phyloP scores from a whole-genome alignment of 2,888 invertebrate genomes.

The Ceraclea dissimilis region DNA sequence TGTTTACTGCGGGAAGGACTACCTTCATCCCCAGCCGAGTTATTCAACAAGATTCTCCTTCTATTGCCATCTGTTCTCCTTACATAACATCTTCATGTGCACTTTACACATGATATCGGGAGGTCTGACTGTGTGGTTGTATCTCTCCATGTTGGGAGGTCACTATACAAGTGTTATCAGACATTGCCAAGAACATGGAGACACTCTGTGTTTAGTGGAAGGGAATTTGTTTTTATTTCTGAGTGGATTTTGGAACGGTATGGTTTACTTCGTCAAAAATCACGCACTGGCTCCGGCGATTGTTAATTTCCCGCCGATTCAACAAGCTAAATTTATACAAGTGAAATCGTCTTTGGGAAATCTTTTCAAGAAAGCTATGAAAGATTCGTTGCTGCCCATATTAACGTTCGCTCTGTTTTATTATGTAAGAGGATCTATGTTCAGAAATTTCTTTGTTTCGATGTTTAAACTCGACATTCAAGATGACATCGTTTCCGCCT shows the following conservation, averaged over 20 bases:
- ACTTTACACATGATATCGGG: slow-evolving; percentile 56
- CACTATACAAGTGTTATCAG: slow-evolving; percentile 48
- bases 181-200: slow-evolving; percentile 40
- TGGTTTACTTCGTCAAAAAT: slow-evolving; percentile 49
- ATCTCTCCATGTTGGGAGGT: slow-evolving; percentile 56
- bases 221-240: slow-evolving; percentile 60
- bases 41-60: slow-evolving; percentile 60
- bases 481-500: slow-evolving; percentile 43
- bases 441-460: slow-evolving; percentile 45
- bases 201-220: slow-evolving; percentile 55
- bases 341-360: slow-evolving; percentile 52
- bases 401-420: slow-evolving; percentile 55
- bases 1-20: slow-evolving; percentile 62
- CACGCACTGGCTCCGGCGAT: slow-evolving; percentile 48
- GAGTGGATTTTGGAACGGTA: slow-evolving; percentile 61
- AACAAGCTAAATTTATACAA: slow-evolving; percentile 60
- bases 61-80: slow-evolving; percentile 53
- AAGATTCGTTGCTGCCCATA: slow-evolving; percentile 54
- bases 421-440: slow-evolving; percentile 50
- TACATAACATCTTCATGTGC: slow-evolving; percentile 51
- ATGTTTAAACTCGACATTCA: slow-evolving; percentile 49
- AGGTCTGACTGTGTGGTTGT: slow-evolving; percentile 59
- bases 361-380: slow-evolving; percentile 52
- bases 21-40: slow-evolving; percentile 53
- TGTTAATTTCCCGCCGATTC: slow-evolving; percentile 61